Evolutionary conservation across 1,140 invertebrate species (phyloP).

Genomic region (Papilio polyxenes): DNA sequence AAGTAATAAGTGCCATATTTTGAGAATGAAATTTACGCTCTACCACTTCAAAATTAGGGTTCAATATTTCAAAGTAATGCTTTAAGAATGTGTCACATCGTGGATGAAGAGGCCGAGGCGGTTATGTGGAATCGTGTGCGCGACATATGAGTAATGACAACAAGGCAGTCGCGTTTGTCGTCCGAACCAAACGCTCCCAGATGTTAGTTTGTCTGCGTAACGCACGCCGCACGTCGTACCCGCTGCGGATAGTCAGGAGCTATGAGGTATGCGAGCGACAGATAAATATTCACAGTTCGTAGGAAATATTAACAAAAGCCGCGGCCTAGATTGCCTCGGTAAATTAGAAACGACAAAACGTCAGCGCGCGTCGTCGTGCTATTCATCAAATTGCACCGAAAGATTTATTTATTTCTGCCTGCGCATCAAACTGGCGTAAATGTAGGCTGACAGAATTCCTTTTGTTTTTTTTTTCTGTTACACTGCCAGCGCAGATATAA

Average conservation of each 20-base stretch:
- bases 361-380: slow-evolving; percentile 36
- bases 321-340: slow-evolving; percentile 42
- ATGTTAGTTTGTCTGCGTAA: slow-evolving; percentile 63
- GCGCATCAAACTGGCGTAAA: slow-evolving; percentile 35
- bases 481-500: slow-evolving; percentile 23
- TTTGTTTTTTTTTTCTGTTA: slow-evolving; percentile 29
- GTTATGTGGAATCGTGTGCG: slow-evolving; percentile 72
- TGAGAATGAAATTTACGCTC: slow-evolving; percentile 48
- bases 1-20: slow-evolving; percentile 46
- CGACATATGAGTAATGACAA: slow-evolving; percentile 80
- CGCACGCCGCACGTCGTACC: slow-evolving; percentile 41
- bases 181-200: slow-evolving; percentile 68
- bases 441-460: slow-evolving; percentile 38
- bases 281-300: slow-evolving; percentile 56
- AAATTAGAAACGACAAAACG: slow-evolving; percentile 46
- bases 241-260: slow-evolving; percentile 58
- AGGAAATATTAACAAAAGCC: slow-evolving; percentile 49
- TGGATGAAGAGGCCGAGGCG: slow-evolving; percentile 54
- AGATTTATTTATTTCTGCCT: slow-evolving; percentile 41
- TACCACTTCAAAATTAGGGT: slow-evolving; percentile 57
- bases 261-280: slow-evolving; percentile 69
- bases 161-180: slow-evolving; percentile 70
- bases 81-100: slow-evolving; percentile 60
- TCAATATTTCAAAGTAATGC: slow-evolving; percentile 49
- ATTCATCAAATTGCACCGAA: slow-evolving; percentile 39